Evolutionary conservation across 2,797 vertebrate species (phyloP), one percentile per base, ranked within the genome.

Genomic region (Falco naumanni): DNA sequence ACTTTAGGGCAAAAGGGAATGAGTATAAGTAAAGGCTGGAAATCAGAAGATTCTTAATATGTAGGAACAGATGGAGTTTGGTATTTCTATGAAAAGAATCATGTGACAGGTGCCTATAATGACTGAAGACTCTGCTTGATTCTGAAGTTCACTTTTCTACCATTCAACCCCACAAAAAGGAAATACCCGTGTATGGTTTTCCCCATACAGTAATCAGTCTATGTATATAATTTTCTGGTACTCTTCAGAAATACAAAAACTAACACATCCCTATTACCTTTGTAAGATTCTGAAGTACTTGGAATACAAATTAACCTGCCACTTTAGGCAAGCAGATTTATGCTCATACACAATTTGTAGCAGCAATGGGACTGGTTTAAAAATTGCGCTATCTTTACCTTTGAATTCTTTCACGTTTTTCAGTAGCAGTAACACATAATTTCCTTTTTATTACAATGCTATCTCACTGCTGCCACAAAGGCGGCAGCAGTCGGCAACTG

Each of bases 401-500:
- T 83, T 60, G 65, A 90, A 86, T 92, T 78, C 79, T 90, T 88
- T 56, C 60, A 84, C 39, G 29, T 82, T 65, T 92, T 94, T 85
- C 76, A 63, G 54, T 34, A 93, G 75, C 48, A 91, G 47, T 24
- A 79, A 91, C 51, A 79, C 19, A 39, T 70, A 65, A 89, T 93
- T 95, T 86, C 34, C 33, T 71, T 84, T 93, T 82, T 89, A 68
- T 79, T 82, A 60, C 34, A 83, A 63, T 50, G 59, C 53, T 75
- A 92, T 93, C 79, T 92, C 43, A 87, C 53, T 84, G 72, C 51
- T 92, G 41, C 26, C n/a, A 86, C 78, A 95, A 82, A 95, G 60
- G 92, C 63, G 95, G 89, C 66, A 96, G 83, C 66, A 95, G 70
- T 47, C 94, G 95, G 78, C 68, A 92, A 89, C 61, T 81, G 70